Evolutionary conservation across 2,797 vertebrate species (phyloP).

Genomic region (Champsocephalus esox): DNA sequence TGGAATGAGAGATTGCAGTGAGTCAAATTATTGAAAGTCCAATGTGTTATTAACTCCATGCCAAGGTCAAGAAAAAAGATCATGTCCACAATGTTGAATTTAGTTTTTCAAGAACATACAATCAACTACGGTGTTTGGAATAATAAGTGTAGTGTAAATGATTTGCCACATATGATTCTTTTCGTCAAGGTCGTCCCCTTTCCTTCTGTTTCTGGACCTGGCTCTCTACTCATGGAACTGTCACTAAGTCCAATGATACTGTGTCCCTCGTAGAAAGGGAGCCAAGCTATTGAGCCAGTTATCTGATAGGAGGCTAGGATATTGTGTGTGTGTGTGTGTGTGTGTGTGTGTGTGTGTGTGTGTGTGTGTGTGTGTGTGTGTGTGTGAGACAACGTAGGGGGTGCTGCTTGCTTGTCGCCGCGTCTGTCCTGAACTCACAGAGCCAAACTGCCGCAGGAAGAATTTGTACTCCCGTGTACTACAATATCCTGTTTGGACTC

Average conservation of each 20-base stretch:
- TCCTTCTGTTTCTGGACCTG: constrained; percentile 27
- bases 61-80: constrained; percentile 11
- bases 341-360: constrained; percentile 14
- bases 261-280: constrained; percentile 47
- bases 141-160: constrained; percentile 1
- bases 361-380: constrained; percentile 11
- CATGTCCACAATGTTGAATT: constrained; percentile 11
- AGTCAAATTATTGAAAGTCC: constrained; percentile 14
- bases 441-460: constrained; percentile 69
- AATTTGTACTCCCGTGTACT: constrained; percentile 75
- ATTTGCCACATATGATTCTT: constrained; percentile 10
- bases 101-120: neutral
- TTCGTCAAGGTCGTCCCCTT: neutral
- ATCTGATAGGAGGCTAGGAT: constrained; percentile 49
- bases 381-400: constrained; percentile 25
- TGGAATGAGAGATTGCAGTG: constrained; percentile 10
- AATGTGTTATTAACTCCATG: constrained; percentile 24
- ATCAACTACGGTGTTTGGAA: constrained; percentile 3
- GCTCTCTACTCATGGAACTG: constrained; percentile 44
- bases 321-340: neutral
- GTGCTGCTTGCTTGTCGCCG: constrained; percentile 53
- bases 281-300: constrained; percentile 46
- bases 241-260: constrained; percentile 56
- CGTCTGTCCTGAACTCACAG: constrained; percentile 58
- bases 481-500: constrained; percentile 84